phyloP scores from a whole-genome alignment of 2,113 vertebrate genomes.

The Felis chaus region DNA sequence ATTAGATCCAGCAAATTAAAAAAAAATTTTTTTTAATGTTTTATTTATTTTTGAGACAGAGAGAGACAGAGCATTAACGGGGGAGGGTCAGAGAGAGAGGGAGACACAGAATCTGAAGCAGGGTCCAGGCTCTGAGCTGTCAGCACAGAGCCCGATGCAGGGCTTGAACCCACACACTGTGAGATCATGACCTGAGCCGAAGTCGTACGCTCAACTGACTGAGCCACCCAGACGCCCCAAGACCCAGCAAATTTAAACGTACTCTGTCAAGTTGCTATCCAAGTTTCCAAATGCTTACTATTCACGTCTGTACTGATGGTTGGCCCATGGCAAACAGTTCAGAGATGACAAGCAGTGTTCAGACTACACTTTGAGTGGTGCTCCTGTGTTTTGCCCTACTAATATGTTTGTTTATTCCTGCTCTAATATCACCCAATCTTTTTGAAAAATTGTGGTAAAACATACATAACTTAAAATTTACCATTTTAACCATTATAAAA shows the following conservation, averaged over 20 bases:
- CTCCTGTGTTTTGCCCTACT: neutral
- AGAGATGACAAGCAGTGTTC: neutral
- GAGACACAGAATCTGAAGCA: too few relatives aligned
- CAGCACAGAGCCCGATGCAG: too few relatives aligned
- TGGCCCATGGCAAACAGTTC: neutral
- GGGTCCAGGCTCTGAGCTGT: too few relatives aligned
- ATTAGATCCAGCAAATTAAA: neutral
- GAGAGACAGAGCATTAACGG: too few relatives aligned
- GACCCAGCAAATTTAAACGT: neutral
- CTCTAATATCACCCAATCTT: neutral
- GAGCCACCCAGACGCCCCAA: neutral
- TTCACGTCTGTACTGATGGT: rapidly evolving
- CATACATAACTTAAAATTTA: too few relatives aligned
- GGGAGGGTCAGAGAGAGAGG: too few relatives aligned
- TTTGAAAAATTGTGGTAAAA: neutral
- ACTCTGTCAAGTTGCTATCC: neutral
- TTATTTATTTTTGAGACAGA: too few relatives aligned
- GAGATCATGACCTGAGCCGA: too few relatives aligned
- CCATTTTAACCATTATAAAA: too few relatives aligned
- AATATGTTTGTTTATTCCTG: neutral
- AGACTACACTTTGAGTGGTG: neutral
- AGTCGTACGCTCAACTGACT: too few relatives aligned
- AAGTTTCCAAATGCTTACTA: neutral
- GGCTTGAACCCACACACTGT: too few relatives aligned
- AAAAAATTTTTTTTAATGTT: too few relatives aligned